Evolutionary conservation across 2,888 invertebrate species (phyloP).

Genomic region (Dryocosmus kuriphilus): DNA sequence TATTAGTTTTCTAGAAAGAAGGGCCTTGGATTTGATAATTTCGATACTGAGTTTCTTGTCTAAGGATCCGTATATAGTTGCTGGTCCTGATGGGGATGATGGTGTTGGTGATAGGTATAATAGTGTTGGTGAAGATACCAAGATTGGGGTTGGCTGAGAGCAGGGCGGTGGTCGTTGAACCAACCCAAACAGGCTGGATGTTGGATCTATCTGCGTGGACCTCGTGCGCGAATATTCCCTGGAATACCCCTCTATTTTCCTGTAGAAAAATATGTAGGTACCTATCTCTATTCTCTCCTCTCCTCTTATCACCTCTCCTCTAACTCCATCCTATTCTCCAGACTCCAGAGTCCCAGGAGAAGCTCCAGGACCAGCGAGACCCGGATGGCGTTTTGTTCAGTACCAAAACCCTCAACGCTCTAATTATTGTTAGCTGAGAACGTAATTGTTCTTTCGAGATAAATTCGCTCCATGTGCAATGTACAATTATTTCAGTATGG

Average conservation of each 20-base stretch:
- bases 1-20: background rate
- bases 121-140: constrained; percentile 39
- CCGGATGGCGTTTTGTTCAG: constrained; percentile 4
- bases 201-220: constrained; percentile 71
- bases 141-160: constrained; percentile 73
- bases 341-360: constrained; percentile 34
- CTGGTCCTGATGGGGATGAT: background rate
- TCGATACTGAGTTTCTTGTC: constrained; percentile 15
- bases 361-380: constrained; percentile 6
- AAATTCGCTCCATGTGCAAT: background rate
- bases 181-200: constrained; percentile 67
- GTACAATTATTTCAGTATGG: background rate
- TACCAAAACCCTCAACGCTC: background rate
- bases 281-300: constrained; percentile 2
- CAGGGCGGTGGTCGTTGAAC: constrained; percentile 78
- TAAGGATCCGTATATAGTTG: background rate
- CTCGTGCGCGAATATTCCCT: constrained; percentile 61
- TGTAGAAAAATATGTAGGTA: background rate
- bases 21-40: background rate
- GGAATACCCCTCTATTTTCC: constrained; percentile 16
- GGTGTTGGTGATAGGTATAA: constrained; percentile 5
- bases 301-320: background rate
- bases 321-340: constrained; percentile 2
- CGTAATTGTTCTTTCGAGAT: constrained; percentile 1
- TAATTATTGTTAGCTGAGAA: background rate